Evolutionary conservation across 2,113 vertebrate genomes (phyloP).

Genomic region (Nipponia nippon): DNA sequence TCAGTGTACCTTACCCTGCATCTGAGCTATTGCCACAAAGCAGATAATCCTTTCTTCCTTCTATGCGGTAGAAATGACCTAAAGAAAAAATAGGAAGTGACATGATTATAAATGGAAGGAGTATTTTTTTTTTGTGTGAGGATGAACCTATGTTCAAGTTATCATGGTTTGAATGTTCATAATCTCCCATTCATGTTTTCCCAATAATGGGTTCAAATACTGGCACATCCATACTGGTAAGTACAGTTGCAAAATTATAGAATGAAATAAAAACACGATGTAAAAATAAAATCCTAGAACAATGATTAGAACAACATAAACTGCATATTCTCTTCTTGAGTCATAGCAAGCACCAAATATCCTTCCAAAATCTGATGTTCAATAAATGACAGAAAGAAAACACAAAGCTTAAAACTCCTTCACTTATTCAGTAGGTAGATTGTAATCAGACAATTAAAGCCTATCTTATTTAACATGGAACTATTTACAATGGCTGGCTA

Average conservation of each 20-base stretch:
- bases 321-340: neutral
- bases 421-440: neutral
- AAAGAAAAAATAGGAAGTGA: neutral
- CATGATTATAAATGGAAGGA: neutral
- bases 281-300: neutral
- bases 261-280: neutral
- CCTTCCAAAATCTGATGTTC: neutral
- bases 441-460: neutral
- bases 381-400: neutral
- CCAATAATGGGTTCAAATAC: neutral
- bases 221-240: neutral
- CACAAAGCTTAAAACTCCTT: neutral
- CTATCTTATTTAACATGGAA: neutral
- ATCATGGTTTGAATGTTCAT: neutral
- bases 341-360: neutral
- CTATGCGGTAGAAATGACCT: slow-evolving; percentile 73
- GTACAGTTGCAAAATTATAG: neutral
- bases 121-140: neutral
- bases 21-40: slow-evolving; percentile 86
- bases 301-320: neutral
- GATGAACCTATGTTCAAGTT: neutral
- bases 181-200: neutral
- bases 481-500: neutral
- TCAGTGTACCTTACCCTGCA: slow-evolving; percentile 82
- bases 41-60: slow-evolving; percentile 77